Evolutionary conservation across 92 coral and sea anemone genomes (phyloP).

Genomic region (Pocillopora meandrina): DNA sequence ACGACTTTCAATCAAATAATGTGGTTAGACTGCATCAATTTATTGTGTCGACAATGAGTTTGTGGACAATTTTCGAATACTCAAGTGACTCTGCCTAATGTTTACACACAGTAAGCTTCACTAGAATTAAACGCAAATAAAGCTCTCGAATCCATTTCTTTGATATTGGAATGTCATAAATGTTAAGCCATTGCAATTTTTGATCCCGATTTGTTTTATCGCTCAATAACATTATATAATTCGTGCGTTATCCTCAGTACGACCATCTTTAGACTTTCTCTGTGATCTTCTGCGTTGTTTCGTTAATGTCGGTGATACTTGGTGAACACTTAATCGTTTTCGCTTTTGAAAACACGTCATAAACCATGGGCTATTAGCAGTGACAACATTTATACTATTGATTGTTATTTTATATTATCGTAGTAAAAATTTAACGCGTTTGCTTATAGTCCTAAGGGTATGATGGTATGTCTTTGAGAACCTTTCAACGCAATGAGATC

Average conservation of each 20-base stretch:
- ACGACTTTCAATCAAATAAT: neutral
- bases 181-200: neutral
- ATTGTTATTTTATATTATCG: neutral
- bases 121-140: neutral
- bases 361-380: neutral
- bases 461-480: constrained; percentile 2
- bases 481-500: constrained; percentile 11
- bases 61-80: neutral
- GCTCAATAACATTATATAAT: constrained; percentile 9
- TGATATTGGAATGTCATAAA: neutral
- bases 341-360: neutral
- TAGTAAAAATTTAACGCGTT: neutral
- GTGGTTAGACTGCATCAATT: neutral
- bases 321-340: neutral
- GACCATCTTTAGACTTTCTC: too few species aligned
- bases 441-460: neutral
- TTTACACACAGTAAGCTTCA: neutral
- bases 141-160: constrained; percentile 8
- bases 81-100: neutral
- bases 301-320: neutral
- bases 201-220: neutral
- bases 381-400: constrained; percentile 14
- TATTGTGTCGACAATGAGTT: neutral
- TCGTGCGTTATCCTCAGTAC: neutral
- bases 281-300: too few species aligned